Percentiles rank a stretch among this genome's conserved stretches.
Evolutionary conservation across 1,140 invertebrate species (phyloP).

Genomic region (Piezodorus guildinii): DNA sequence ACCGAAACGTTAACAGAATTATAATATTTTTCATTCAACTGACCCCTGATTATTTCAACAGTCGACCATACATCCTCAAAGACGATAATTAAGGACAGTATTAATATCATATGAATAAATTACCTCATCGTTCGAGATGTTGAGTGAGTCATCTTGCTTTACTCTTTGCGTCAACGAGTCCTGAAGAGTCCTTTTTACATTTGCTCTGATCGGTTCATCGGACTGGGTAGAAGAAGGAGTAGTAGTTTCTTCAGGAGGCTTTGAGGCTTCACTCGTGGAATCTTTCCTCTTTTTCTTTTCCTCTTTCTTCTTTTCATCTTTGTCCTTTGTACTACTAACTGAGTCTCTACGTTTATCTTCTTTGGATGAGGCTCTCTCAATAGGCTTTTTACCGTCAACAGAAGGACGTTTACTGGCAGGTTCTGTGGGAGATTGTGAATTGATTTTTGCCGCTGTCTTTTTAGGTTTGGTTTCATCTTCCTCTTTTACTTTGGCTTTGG

Average conservation of each 20-base stretch:
- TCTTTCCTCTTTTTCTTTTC: conserved; percentile 25
- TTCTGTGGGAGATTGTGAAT: neutral
- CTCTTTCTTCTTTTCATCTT: conserved; percentile 6
- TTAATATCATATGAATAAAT: neutral
- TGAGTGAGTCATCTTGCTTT: conserved; percentile 47
- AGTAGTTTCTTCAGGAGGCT: neutral
- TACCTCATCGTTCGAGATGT: conserved; percentile 52
- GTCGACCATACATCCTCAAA: too few relatives aligned
- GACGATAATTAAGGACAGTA: too few relatives aligned
- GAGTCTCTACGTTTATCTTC: conserved; percentile 3
- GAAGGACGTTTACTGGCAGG: neutral
- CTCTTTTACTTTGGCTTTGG: conserved; percentile 1
- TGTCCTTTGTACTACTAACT: neutral
- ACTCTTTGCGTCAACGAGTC: conserved; percentile 53
- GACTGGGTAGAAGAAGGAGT: neutral
- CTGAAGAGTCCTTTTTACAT: conserved; percentile 66
- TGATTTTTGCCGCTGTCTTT: neutral
- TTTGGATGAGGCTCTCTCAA: neutral
- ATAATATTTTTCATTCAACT: too few relatives aligned
- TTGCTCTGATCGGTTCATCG: conserved; percentile 54
- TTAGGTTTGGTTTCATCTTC: neutral
- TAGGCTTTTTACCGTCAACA: neutral
- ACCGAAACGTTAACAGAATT: too few relatives aligned
- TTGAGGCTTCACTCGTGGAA: conserved; percentile 16
- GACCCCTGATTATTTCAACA: too few relatives aligned